Percentiles rank a stretch among this genome's conserved stretches.
Evolutionary conservation across 2,888 invertebrate species (phyloP).

Genomic region (Callosobruchus maculatus): DNA sequence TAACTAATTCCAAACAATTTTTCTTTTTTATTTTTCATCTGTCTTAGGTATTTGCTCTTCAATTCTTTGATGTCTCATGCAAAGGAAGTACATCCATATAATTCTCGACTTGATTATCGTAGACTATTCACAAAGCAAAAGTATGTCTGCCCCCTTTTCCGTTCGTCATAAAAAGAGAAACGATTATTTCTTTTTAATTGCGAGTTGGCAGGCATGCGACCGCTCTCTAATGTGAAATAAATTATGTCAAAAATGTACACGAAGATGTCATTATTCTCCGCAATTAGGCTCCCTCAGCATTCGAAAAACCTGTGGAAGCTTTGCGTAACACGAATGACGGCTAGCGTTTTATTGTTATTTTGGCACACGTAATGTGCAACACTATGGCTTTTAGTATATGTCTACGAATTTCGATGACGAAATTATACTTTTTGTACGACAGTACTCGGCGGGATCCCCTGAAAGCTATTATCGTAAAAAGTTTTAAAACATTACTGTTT

Average conservation of each 20-base stretch:
- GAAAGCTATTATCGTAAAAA: no score
- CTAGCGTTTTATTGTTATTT: background rate
- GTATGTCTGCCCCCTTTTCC: background rate
- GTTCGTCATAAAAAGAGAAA: background rate
- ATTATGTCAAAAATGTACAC: conserved; percentile 30
- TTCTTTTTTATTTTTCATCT: no score
- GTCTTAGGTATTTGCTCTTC: no score
- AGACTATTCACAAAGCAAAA: background rate
- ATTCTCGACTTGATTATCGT: background rate
- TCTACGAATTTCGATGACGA: no score
- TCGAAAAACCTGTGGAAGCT: background rate
- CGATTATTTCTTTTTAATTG: background rate
- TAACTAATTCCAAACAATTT: no score
- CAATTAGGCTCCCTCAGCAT: background rate
- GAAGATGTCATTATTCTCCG: conserved; percentile 27
- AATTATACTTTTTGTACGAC: no score
- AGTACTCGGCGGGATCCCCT: no score
- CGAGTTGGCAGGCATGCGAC: background rate
- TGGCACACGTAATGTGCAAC: background rate
- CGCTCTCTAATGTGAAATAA: conserved; percentile 28
- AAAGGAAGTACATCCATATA: no score
- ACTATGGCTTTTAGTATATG: no score
- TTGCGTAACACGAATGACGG: background rate
- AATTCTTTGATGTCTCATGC: no score
- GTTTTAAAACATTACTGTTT: no score